A percentile compares a stretch with the other conserved stretches of the same genome.
Evolutionary conservation across 2,797 vertebrate species (phyloP).

Genomic region (Pteronotus mesoamericanus): DNA sequence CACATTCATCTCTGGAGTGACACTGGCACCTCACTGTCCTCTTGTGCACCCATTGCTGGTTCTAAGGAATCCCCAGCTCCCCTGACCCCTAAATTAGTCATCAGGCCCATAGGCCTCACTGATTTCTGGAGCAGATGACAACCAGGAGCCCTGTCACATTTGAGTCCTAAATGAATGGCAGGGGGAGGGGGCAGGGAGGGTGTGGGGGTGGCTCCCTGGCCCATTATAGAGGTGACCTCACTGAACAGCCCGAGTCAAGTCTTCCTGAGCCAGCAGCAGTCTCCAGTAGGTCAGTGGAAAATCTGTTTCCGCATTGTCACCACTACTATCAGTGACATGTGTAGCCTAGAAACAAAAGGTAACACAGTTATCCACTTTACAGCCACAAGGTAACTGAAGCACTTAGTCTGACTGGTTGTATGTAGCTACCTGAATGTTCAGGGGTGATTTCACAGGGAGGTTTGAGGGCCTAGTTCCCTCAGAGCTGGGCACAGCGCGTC

Average conservation of each 20-base stretch:
- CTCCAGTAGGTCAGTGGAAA: not conserved
- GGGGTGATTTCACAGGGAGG: not conserved
- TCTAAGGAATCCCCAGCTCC: not conserved
- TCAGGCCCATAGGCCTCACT: no score
- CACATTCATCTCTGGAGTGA: not conserved
- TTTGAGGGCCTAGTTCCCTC: not conserved
- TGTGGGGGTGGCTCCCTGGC: not conserved
- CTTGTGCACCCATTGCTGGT: not conserved
- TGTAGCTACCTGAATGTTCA: not conserved
- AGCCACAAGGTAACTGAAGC: not conserved
- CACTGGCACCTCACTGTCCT: not conserved
- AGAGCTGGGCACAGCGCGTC: rapidly evolving
- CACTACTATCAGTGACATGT: not conserved
- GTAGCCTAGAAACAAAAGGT: not conserved
- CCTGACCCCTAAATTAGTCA: not conserved
- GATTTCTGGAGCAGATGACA: not conserved
- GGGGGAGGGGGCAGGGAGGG: not conserved
- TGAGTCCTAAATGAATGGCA: not conserved
- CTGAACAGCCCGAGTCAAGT: not conserved
- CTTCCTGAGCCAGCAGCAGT: not conserved
- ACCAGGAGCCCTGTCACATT: not conserved
- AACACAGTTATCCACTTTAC: rapidly evolving
- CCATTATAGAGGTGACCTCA: not conserved
- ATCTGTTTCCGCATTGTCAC: not conserved
- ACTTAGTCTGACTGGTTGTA: not conserved